Evolutionary conservation across 2,888 invertebrate genomes (phyloP), one percentile per base, ranked within the genome.

Genomic region (Drosophila planitibia): DNA sequence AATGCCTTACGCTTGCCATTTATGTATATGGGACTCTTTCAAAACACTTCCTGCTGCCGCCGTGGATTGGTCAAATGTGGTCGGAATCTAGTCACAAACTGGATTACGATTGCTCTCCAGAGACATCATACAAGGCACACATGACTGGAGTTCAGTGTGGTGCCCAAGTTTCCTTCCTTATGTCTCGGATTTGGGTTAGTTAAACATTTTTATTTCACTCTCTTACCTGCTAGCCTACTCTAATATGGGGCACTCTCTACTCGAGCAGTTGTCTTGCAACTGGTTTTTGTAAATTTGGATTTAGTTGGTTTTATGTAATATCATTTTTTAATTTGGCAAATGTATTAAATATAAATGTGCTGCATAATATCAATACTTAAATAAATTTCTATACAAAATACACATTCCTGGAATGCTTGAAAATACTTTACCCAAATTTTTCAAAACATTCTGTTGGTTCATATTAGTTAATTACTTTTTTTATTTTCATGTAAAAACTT

Each of bases 101-200:
- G 90, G 86, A 86, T 83, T 87, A 81, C 90, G 75, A 82, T 78
- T 83, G 81, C 72, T 72, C 81, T 79, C 81, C 84, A 83, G 81
- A 82, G 82, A 77, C 71, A 65, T 32, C 59, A 49, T 53, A 78
- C 57, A 63, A 35, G 58, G 54, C 68, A 67, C 58, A 70, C 33
- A 58, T 33, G 41, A 19, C 37, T 74, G 74, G 33, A 59, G 59
- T 19, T 66, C 44, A 37, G 51, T 54, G 61, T 37, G 70, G 32
- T 67, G 51, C 41, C 6, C 35, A 35, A 55, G 81, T 83, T 87
- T 90, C 84, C 87, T 87, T 87, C 87, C 87, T 87, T 81, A 84
- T 90, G 63, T 62, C 64, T 70, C 63, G 72, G 74, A 90, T 86
- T 90, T 87, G 90, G 90, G 87, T 87, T 90, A 86, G 70, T 75